Base-by-base conservation (phyloP, 1,140 invertebrate genomes). In the Choristoneura fumiferana region DNA sequence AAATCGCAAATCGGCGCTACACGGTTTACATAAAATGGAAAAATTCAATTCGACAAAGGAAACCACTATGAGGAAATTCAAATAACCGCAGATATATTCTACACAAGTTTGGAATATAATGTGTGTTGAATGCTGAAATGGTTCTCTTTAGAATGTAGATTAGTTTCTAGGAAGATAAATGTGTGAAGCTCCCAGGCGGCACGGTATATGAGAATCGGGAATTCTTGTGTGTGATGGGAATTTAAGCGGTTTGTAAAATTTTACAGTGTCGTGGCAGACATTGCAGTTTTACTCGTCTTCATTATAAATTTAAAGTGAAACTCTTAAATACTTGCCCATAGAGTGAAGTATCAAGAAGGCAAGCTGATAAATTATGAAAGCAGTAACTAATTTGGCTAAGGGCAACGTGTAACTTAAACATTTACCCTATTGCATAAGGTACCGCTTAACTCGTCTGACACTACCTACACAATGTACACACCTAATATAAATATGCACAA, bases 131-230 rank as follows among this genome's bases (percentile, higher is more conserved):
- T 49, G 43, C 43, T 49, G 43, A 49, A 49, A 49, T 22, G 43
- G 43, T 49, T 29, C 43, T 49, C 43, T 49, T 49, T 49, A 49
- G 43, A 49, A 49, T 49, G 43, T 49, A 49, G 43, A 49, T 49
- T 49, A 49, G 43, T 49, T 49, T 49, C 43, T 49, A 49, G 43
- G 18, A 49, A 49, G 43, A 49, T 49, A 49, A 49, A 49, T 49
- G 43, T 49, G 43, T 29, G 29, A 49, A 49, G 43, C 43, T 49
- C 43, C 43, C 43, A 49, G 43, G 43, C 43, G 43, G 43, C 43
- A 49, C 17, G 18, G 18, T 49, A 49, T 49, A 49, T 49, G 22
- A 49, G 43, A 49, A 49, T 49, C 43, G 43, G 43, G 43, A 49
- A 49, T 49, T 49, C 43, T 49, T 49, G 43, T 18, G 43, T 18